These are phyloP conservation scores for Heptranchias perlo DNA, from an alignment of 2,113 vertebrate species.

Conservation along the genomic window DNA sequence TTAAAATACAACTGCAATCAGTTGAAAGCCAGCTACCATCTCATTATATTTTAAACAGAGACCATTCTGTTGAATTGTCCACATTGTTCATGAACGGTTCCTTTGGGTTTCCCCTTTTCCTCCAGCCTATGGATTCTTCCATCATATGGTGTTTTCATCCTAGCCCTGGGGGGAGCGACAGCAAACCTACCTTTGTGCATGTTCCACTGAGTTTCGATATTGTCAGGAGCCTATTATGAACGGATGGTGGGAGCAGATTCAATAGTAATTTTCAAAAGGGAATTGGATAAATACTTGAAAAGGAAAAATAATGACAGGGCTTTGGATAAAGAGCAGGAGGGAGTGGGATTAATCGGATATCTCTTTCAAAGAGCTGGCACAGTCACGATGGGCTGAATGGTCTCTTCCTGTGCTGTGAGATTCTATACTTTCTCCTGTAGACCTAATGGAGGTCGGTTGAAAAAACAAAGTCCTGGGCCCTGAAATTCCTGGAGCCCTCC, in stretches of 20 bases:
- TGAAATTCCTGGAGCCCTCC: too few relatives aligned
- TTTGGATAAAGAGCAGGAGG: background rate
- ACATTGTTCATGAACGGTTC: background rate
- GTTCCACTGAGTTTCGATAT: background rate
- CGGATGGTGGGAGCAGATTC: background rate
- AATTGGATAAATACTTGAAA: background rate
- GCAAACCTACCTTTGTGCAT: background rate
- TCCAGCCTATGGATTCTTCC: background rate
- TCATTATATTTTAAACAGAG: background rate
- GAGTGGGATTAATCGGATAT: background rate
- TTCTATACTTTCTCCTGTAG: background rate
- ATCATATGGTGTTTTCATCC: background rate
- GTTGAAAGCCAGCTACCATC: background rate
- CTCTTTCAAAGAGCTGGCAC: background rate
- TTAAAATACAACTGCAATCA: background rate
- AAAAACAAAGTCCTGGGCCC: background rate
- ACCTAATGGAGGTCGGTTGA: background rate
- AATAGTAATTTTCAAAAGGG: too few relatives aligned
- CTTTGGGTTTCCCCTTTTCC: background rate
- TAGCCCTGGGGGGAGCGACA: background rate
- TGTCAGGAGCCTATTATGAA: background rate
- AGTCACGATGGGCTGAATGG: background rate
- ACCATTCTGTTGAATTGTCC: background rate
- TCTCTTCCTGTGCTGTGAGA: background rate
- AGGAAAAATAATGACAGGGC: background rate